Conservation (phyloP, 2,113 vertebrate genomes). For the Procavia capensis region DNA sequence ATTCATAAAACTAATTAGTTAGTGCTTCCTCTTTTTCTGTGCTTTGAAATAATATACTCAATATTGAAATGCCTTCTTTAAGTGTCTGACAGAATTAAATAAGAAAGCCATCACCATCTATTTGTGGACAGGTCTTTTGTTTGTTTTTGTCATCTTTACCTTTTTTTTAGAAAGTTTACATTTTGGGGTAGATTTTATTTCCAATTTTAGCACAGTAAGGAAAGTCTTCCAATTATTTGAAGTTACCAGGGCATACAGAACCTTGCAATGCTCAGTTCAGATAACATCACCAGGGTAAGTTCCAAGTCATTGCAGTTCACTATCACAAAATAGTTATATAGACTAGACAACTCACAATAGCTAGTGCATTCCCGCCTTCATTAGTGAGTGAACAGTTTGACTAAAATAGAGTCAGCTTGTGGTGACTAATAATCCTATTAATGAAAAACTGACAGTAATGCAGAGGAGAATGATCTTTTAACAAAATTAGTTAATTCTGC, state of each 20-base stretch:
- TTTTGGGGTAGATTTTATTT: not conserved
- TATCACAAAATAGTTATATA: not conserved
- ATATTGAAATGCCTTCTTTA: not conserved
- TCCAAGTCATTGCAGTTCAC: slow-evolving; percentile 47
- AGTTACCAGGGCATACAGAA: not conserved
- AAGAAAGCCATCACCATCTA: not conserved
- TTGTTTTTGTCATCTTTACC: not conserved
- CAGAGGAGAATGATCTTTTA: not conserved
- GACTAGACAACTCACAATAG: not conserved
- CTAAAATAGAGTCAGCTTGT: not conserved
- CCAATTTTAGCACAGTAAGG: not conserved
- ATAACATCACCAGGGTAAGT: not conserved
- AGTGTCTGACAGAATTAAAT: not conserved
- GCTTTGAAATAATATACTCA: not conserved
- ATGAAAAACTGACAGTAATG: not conserved
- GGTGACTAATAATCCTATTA: not conserved
- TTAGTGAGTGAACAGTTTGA: not conserved
- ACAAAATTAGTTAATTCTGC: not conserved
- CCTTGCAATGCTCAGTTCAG: not conserved
- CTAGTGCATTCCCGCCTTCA: not conserved
- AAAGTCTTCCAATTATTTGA: not conserved
- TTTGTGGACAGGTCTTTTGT: not conserved
- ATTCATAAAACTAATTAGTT: too few relatives aligned
- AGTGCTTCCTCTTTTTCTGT: not conserved
- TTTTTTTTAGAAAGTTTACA: not conserved